Percentiles rank a stretch among this genome's conserved stretches.
Conservation (phyloP, 2,113 vertebrate species). For the Pungitius pungitius region DNA sequence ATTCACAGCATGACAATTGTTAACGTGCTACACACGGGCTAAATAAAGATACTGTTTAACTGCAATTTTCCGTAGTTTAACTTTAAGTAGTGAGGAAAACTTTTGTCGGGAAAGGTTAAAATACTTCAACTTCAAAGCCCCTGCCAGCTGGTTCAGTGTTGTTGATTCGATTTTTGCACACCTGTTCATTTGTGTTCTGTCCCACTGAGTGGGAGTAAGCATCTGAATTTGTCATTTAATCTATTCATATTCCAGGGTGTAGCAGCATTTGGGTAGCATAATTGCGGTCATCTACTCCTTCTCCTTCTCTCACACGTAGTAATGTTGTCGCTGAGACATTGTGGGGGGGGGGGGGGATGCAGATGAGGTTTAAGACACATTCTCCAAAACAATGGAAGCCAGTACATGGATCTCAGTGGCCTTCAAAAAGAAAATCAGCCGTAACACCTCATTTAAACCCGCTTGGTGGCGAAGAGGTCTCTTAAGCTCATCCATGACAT, state of each 20-base stretch:
- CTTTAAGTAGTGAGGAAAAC: conserved; percentile 26
- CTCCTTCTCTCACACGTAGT: background rate
- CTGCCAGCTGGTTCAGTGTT: conserved; percentile 8
- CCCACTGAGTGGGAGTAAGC: conserved; percentile 57
- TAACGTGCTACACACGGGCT: background rate
- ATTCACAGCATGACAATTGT: background rate
- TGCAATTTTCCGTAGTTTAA: background rate
- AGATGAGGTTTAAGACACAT: conserved; percentile 10
- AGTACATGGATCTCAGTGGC: background rate
- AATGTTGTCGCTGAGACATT: conserved; percentile 1
- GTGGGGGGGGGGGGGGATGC: background rate
- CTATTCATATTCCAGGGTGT: conserved; percentile 11
- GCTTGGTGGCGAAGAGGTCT: conserved; percentile 26
- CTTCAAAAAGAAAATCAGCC: conserved; percentile 12
- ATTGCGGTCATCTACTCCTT: background rate
- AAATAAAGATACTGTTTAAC: conserved; percentile 14
- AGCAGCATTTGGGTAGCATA: conserved; percentile 4
- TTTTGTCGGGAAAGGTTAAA: conserved; percentile 34
- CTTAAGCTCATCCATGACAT: conserved; percentile 63
- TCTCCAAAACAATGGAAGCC: conserved; percentile 18
- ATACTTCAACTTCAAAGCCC: background rate
- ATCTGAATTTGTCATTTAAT: conserved; percentile 19
- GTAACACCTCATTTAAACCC: conserved; percentile 13
- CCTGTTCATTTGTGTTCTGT: conserved; percentile 49
- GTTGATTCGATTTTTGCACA: conserved; percentile 25